Percentiles rank a stretch among this genome's conserved stretches.
Conservation (phyloP, 2,113 vertebrate species). For the Deroptyus accipitrinus region DNA sequence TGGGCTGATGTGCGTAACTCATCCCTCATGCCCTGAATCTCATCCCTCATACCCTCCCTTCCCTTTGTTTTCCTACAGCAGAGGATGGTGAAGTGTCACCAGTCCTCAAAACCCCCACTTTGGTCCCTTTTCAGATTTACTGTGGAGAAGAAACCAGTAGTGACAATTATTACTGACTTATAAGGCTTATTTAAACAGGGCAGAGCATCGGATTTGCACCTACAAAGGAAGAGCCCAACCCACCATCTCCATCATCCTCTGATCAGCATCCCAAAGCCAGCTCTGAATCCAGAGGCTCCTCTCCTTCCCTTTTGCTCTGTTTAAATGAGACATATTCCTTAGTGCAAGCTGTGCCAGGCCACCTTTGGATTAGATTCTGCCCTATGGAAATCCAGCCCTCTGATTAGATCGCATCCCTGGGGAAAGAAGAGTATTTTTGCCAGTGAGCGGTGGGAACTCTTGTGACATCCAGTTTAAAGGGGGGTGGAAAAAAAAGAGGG, state of each 20-base stretch:
- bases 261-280: not conserved
- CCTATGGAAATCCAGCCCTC: conserved; percentile 49
- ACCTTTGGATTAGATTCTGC: conserved; percentile 21
- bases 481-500: not conserved
- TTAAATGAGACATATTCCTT: not conserved
- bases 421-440: conserved; percentile 5
- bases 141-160: not conserved
- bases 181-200: not conserved
- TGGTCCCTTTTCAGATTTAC: not conserved
- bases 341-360: not conserved
- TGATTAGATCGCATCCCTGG: conserved; percentile 48
- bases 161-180: not conserved
- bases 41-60: not conserved
- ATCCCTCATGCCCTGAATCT: not conserved
- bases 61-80: not conserved
- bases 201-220: not conserved
- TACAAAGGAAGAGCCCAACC: not conserved
- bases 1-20: not conserved
- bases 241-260: not conserved
- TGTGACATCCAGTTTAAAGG: not conserved
- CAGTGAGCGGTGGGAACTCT: not conserved
- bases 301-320: not conserved
- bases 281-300: not conserved
- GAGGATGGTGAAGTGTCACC: not conserved
- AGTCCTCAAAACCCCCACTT: not conserved